Percentiles rank a stretch among this genome's conserved stretches.
phyloP scores from a whole-genome alignment of 2,797 vertebrate species.

The Notolabrus celidotus region DNA sequence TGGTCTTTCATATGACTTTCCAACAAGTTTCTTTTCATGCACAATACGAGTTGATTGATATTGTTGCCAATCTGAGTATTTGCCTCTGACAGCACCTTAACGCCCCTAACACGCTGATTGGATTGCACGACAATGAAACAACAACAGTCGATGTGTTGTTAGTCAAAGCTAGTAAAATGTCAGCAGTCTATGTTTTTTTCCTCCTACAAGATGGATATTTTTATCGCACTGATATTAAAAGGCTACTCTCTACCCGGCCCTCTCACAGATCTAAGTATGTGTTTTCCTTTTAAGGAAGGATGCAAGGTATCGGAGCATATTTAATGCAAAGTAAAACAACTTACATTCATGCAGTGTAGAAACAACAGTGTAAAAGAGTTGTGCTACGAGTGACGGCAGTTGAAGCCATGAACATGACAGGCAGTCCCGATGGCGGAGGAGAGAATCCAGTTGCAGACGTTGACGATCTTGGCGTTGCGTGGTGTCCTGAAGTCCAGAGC shows the following conservation, averaged over 20 bases:
- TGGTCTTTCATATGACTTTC: too few relatives aligned
- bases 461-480: slow-evolving; percentile 98
- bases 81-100: too few relatives aligned
- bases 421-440: slow-evolving; percentile 98
- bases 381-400: slow-evolving; percentile 80
- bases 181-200: too few relatives aligned
- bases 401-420: slow-evolving; percentile 97
- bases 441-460: slow-evolving; percentile 98
- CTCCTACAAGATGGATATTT: too few relatives aligned
- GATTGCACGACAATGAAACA: too few relatives aligned
- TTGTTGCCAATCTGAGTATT: too few relatives aligned
- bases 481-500: slow-evolving; percentile 98
- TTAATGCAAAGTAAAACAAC: neutral
- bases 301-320: neutral
- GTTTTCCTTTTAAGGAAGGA: too few relatives aligned
- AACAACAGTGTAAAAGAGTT: neutral
- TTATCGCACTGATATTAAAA: neutral
- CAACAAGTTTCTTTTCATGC: too few relatives aligned
- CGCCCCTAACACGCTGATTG: too few relatives aligned
- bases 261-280: neutral
- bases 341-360: neutral
- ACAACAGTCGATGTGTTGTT: too few relatives aligned
- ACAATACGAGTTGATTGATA: too few relatives aligned
- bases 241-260: neutral
- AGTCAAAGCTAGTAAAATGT: too few relatives aligned